Base-by-base conservation (phyloP, 1,140 invertebrate genomes). In the Oedothorax gibbosus region DNA sequence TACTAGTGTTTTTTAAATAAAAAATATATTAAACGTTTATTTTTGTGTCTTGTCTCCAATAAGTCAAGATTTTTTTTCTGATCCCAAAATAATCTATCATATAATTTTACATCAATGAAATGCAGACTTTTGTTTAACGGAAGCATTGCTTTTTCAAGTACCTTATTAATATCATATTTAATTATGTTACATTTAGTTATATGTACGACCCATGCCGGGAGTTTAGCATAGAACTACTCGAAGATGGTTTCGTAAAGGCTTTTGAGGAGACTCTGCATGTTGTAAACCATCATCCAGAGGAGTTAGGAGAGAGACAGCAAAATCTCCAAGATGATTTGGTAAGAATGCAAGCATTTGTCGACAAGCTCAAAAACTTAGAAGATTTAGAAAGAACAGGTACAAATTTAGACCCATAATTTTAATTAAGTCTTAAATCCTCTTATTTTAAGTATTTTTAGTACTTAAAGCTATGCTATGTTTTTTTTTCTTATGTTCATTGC, bases 221-320 rank as follows among this genome's bases (percentile, higher is more conserved):
- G 50, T 7, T 51, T 9, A 57, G 78, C 50, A 57, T 80, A 35
- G 66, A 71, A 9, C 53, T 80, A 12, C 50, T 80, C 53, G 51
- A 71, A 50, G n/a, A 18, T 14, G 78, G 78, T 14, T 80, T 57
- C 9, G 53, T 71, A n/a, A 9, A 57, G 20, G 66, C 78, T 35
- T 80, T 80, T 14, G 78, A 80, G 20, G 66, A 80, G 60, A 60
- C 65, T 15, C 35, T 80, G n/a, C 2, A 50, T 0, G 11, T 80
- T 8, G 50, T 51, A 4, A 35, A 68, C 1, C 11, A 15, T n/a
- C 56, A 69, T 53, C 14, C 49, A 49, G n/a, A 15, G 12, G 53
- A 69, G 18, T 54, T n/a, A 15, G 78, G 78, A 18, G 14, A 21
- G 20, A 71, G 15, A 35, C 78, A 65, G 3, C 5, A 21, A 18